phyloP scores from a whole-genome alignment of 2,888 invertebrate species.

The Morpho achilles region DNA sequence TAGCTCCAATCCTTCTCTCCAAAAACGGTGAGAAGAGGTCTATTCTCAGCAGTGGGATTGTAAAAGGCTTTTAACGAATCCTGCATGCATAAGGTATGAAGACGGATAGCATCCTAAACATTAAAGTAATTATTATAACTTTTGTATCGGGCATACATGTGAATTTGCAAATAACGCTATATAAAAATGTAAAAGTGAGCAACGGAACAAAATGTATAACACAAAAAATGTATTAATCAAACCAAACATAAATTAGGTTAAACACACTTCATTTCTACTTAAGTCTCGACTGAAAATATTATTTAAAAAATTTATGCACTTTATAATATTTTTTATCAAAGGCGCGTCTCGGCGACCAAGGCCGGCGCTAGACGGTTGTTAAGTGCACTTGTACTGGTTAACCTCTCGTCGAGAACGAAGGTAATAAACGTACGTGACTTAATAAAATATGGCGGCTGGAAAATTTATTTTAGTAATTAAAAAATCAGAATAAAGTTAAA shows the following conservation, averaged over 20 bases:
- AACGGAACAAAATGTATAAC: too few species aligned
- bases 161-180: background rate
- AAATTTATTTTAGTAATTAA: background rate
- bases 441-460: background rate
- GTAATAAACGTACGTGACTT: constrained; percentile 12
- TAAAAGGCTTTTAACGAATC: too few species aligned
- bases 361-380: constrained; percentile 16
- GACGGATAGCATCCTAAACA: too few species aligned
- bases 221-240: too few species aligned
- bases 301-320: constrained; percentile 7
- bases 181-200: background rate
- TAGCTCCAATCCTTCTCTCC: too few species aligned
- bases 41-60: too few species aligned
- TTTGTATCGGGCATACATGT: too few species aligned
- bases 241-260: constrained; percentile 18
- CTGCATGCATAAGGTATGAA: too few species aligned
- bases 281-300: constrained; percentile 3
- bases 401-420: constrained; percentile 17
- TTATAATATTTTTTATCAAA: constrained; percentile 22
- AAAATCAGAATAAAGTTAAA: background rate
- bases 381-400: constrained; percentile 18
- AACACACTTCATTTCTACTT: constrained; percentile 13
- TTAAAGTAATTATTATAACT: too few species aligned
- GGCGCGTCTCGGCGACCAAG: constrained; percentile 18
- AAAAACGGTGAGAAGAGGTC: too few species aligned